Base-by-base conservation (phyloP, 2,113 vertebrate genomes). In the Ifrita kowaldi region DNA sequence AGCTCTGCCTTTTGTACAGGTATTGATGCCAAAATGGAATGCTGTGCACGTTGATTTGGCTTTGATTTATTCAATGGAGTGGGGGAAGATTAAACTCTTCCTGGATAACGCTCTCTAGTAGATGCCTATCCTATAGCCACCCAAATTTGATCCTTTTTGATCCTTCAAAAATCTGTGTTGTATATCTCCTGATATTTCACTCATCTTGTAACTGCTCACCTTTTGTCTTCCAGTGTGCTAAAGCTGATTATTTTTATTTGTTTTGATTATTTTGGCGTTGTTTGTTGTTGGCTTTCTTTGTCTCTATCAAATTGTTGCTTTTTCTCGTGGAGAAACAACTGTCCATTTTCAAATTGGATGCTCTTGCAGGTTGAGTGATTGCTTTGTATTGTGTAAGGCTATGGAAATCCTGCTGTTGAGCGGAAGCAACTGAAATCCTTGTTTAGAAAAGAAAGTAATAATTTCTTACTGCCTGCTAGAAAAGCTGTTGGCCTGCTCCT, bases 341-440 rank as follows among this genome's bases (percentile, higher is more conserved):
- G 50, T 39, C 87, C 39, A 4, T 67, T 89, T 75, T 81, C 71
- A 74, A 55, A 81, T 52, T 67, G 79, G 82, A 59, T 87, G 71
- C 69, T 88, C 69, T 78, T 71, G 75, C 80, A 81, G 92, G 85
- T 64, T 81, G 93, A 56, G 68, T 80, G 88, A 55, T 93, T 56
- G 50, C 87, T 95, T 94, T 95, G 74, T 90, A n/a, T 90, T 90
- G 42, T 6, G 1, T 32, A 1, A 3, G 68, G 30, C 88, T 74
- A 55, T 69, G 80, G 68, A 93, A 90, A 91, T 85, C 91, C 93
- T 85, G 55, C 91, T 90, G 63, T 63, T 83, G 81, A 94, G 79
- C 78, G 86, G 81, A 83, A 83, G 91, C 50, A 80, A 42, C 87
- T 37, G 56, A 96, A 96, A 93, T 93, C 76, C 69, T 89, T 83